Evolutionary conservation across 2,113 vertebrate species (phyloP).

Genomic region (Malurus alboscapulatus): DNA sequence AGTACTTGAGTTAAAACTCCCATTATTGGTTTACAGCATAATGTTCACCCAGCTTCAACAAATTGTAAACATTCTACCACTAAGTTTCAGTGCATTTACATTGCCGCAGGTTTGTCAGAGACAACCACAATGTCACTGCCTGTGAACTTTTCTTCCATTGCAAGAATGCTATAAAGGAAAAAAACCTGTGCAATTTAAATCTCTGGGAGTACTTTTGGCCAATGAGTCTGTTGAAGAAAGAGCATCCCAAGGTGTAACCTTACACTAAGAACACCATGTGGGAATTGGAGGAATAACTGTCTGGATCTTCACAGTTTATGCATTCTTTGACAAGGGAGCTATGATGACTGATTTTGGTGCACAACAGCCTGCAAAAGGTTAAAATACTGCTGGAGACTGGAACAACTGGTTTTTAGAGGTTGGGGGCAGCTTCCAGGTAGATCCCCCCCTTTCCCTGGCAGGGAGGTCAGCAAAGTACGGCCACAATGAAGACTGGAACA

Average conservation of each 20-base stretch:
- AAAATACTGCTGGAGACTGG: not conserved
- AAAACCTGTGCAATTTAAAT: not conserved
- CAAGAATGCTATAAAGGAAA: not conserved
- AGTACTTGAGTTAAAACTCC: not conserved
- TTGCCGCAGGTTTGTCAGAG: not conserved
- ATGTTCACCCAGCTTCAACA: not conserved
- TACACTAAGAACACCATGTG: not conserved
- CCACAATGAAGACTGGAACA: not conserved
- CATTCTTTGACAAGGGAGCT: not conserved
- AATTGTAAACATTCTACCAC: not conserved
- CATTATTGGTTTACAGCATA: not conserved
- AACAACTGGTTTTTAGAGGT: not conserved
- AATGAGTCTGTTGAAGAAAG: not conserved
- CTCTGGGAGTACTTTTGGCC: not conserved
- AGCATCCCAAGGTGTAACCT: not conserved
- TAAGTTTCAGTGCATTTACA: not conserved
- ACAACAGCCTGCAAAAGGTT: not conserved
- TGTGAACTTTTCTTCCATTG: not conserved
- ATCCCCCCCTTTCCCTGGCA: rapidly evolving
- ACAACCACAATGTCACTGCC: not conserved
- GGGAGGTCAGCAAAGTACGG: not conserved
- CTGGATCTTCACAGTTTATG: not conserved
- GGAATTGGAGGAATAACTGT: not conserved
- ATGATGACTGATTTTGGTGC: not conserved
- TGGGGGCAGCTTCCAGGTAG: not conserved